Base-by-base conservation (phyloP, 2,888 invertebrate genomes). In the Cephus rjabovi region DNA sequence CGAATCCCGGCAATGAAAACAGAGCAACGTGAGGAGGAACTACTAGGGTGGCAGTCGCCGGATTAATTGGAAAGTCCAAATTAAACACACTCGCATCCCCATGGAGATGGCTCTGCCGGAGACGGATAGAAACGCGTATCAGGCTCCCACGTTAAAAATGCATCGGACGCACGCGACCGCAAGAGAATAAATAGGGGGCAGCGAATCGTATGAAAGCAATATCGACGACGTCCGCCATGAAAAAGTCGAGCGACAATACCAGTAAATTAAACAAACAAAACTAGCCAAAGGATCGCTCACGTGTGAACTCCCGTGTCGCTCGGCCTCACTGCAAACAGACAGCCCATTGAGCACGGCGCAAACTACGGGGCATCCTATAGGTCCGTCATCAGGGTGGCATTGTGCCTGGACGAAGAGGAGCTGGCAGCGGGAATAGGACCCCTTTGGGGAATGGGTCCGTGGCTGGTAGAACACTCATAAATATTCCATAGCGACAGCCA, bases 221-320 rank as follows among this genome's bases (percentile, higher is more conserved):
- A 56, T 56, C 56, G 56, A 56, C 23, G 71, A 23, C 71, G 71
- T 33, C 31, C 71, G 71, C 71, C 71, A 71, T 31, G 71, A 34
- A 6, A 33, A 31, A 4, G 78, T 77, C 76, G 77, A 73, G 78
- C 80, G 82, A 89, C 88, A 89, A 89, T 89, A 84, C 86, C 70
- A 86, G 85, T 84, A 88, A 89, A 89, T 89, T 89, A 86, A 88
- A 88, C 87, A 89, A 89, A 89, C 86, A 89, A 83, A 80, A 68
- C 77, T 34, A 40, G 56, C 79, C 82, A 79, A 77, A 78, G 30
- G 81, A 80, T 79, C 81, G 76, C 33, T 31, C 71, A 56, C 71
- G 71, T 71, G 71, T 71, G 71, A 71, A 71, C 71, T 71, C 71
- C 71, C 75, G 81, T 79, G 86, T 85, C 87, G 82, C 86, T 86